Evolutionary conservation across 2,113 vertebrate species (phyloP).

Genomic region (Passer domesticus): DNA sequence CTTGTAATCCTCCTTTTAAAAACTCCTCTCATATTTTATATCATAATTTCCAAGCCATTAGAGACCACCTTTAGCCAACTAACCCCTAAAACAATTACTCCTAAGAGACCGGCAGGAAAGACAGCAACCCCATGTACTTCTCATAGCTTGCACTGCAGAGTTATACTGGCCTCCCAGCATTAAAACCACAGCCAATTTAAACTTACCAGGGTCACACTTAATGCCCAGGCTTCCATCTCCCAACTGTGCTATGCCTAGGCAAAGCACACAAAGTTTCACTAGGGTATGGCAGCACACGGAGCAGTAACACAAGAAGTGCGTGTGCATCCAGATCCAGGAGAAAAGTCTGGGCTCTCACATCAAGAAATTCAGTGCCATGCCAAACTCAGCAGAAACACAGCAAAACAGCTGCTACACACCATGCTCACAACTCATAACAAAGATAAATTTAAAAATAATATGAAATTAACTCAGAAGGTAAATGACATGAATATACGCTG

Average conservation of each 20-base stretch:
- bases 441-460: background rate
- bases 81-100: background rate
- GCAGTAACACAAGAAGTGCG: fast-evolving
- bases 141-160: background rate
- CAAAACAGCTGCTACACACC: background rate
- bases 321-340: background rate
- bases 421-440: background rate
- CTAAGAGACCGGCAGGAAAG: background rate
- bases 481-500: background rate
- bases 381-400: background rate
- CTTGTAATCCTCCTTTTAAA: background rate
- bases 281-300: background rate
- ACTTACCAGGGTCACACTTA: background rate
- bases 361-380: background rate
- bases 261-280: background rate
- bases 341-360: background rate
- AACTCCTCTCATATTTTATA: background rate
- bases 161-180: background rate
- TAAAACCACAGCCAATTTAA: background rate
- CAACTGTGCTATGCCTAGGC: too few relatives aligned
- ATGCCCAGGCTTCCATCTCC: background rate
- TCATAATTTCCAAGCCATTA: background rate
- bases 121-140: background rate
- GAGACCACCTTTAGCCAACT: background rate
- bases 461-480: background rate